Conservation (phyloP, 2,113 vertebrate genomes). For the Ammospiza nelsoni region DNA sequence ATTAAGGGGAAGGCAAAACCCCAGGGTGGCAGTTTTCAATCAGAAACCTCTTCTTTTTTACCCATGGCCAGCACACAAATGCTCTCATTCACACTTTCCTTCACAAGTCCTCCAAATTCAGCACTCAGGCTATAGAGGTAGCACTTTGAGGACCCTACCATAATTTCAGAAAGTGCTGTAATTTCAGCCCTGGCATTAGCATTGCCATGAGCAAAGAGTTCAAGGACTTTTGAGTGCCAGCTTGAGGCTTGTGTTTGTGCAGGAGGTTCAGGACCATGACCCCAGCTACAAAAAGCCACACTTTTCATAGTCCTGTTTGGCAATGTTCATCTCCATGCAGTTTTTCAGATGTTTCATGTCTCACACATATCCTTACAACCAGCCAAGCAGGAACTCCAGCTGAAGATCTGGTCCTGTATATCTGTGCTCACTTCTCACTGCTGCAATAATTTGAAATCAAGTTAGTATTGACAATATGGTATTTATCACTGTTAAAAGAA, state of each 20-base stretch:
- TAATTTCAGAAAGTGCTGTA: not conserved
- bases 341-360: not conserved
- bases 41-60: not conserved
- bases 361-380: not conserved
- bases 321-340: not conserved
- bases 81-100: not conserved
- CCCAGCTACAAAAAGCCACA: not conserved
- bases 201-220: not conserved
- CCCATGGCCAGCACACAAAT: fast-evolving
- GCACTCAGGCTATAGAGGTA: not conserved
- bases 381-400: not conserved
- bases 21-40: not conserved
- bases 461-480: not conserved
- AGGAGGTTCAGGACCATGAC: not conserved
- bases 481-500: not conserved
- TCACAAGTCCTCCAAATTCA: not conserved
- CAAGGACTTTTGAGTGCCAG: not conserved
- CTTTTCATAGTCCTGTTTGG: not conserved
- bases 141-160: not conserved
- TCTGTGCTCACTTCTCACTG: not conserved
- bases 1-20: not conserved
- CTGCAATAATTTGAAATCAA: not conserved
- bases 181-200: not conserved
- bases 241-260: not conserved
- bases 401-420: not conserved